Evolutionary conservation across 2,797 vertebrate species (phyloP), one percentile per base, ranked within the genome.

Genomic region (Falco rusticolus): DNA sequence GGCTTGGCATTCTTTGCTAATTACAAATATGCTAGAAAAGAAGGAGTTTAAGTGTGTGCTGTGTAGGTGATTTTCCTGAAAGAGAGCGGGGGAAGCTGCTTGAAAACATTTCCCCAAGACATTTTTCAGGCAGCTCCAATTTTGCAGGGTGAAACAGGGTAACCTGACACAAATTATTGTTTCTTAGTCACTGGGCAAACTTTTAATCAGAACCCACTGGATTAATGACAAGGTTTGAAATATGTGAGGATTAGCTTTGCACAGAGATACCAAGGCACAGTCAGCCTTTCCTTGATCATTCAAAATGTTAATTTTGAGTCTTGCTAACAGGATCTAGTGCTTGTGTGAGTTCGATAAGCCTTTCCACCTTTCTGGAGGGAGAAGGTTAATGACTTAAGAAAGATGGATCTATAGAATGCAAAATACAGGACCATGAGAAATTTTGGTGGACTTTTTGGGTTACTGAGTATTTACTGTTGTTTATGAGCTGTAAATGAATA

Each of bases 41-140:
- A 31, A 86, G 16, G 65, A 83, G 15, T 68, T 48, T 83, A 22
- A 24, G 7, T 89, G 57, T 72, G 53, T 66, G 33, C 10, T 39
- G 65, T 12, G 19, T 39, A 51, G 48, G 41, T 85, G 70, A 93
- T 95, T 92, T 87, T 94, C 71, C 56, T 94, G 64, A 80, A 75
- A 72, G 33, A 80, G 33, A 93, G 18, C 50, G 63, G 28, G 47
- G 29, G 6, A 94, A 94, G 33, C 28, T 95, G 34, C 89, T 96
- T 69, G n/a, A 63, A 93, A 93, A 89, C 10, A 50, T 86, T 89
- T 93, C 18, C 34, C 28, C 22, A 28, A 59, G 81, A 83, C 24
- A 11, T 83, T 95, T 95, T 92, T 75, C 53, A 78, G 57, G 60
- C 78, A 85, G 47, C 64, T 87, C 39, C n/a, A 71, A 24, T 59